Base-by-base conservation (phyloP, 2,113 vertebrate genomes). In the Pavo muticus region DNA sequence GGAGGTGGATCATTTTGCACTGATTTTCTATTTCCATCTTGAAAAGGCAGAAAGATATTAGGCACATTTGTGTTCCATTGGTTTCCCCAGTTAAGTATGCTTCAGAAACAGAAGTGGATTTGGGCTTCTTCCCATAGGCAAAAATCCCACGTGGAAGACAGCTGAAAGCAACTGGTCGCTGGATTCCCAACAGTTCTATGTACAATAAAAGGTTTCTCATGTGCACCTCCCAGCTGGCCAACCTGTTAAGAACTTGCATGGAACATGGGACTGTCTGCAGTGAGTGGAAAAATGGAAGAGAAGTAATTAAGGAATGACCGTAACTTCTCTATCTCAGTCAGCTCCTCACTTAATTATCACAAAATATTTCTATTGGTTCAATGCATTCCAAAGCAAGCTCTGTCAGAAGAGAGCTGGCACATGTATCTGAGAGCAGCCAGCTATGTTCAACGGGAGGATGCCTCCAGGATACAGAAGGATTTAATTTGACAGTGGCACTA, bases 51-150 rank as follows among this genome's bases (percentile, higher is more conserved):
- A 73, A n/a, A 40, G 69, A 6, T 30, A 30, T 32, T 14, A 20
- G 29, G 50, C 0, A 0, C 6, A 9, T 50, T 77, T 42, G 2
- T 0, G 0, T 30, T 52, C n/a, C 61, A 47, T 13, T 1, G 0
- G 67, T 63, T 52, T 65, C 57, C 23, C 16, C 37, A 2, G 1
- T 27, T 48, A 44, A 39, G 23, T 9, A 10, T 1, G 1, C 20
- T 54, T 54, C 15, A 60, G 39, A 32, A 76, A 67, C 9, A n/a
- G 29, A 67, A 16, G 35, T 76, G 50, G 30, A 52, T 64, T 40
- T 15, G 13, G 20, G 42, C 32, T 57, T 37, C 19, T 70, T 19
- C 5, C 27, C 72, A 8, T 12, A 8, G 2, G 27, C 7, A 75
- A 45, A 75, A 57, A 80, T 39, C 70, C 37, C 63, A 44, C n/a